phyloP scores from a whole-genome alignment of 2,888 invertebrate genomes.

The Caenorhabditis virilis region DNA sequence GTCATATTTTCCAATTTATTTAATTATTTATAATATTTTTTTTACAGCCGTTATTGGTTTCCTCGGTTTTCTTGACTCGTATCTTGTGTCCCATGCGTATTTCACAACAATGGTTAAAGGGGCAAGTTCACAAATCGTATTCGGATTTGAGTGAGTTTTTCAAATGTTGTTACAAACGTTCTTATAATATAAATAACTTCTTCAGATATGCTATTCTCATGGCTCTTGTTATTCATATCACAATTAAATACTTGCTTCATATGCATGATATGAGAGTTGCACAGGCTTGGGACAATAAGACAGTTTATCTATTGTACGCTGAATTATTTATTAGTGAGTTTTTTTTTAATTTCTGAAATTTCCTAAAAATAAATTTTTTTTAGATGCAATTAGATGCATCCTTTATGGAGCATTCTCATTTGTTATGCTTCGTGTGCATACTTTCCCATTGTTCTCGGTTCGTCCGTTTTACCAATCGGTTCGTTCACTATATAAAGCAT shows the following conservation, averaged over 20 bases:
- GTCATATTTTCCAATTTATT: too few species aligned
- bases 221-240: constrained; percentile 79
- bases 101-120: constrained; percentile 89
- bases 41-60: constrained; percentile 77
- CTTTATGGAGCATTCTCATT: constrained; percentile 89
- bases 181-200: too few species aligned
- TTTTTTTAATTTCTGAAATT: background rate
- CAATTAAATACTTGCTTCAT: constrained; percentile 86
- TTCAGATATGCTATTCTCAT: constrained; percentile 86
- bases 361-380: constrained; percentile 9
- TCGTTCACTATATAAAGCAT: constrained; percentile 86
- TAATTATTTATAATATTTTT: too few species aligned
- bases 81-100: constrained; percentile 91
- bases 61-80: constrained; percentile 82
- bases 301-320: constrained; percentile 92
- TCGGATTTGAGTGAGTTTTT: constrained; percentile 98
- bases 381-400: constrained; percentile 76
- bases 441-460: constrained; percentile 95
- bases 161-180: too few species aligned
- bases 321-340: constrained; percentile 87
- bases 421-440: constrained; percentile 95
- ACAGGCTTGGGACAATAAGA: constrained; percentile 96
- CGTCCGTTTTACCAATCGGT: constrained; percentile 99
- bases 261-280: constrained; percentile 85
- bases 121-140: constrained; percentile 95